Base-by-base conservation (phyloP, 35 echinoderm and acorn worm genomes). In the Heliocidaris erythrogramma region DNA sequence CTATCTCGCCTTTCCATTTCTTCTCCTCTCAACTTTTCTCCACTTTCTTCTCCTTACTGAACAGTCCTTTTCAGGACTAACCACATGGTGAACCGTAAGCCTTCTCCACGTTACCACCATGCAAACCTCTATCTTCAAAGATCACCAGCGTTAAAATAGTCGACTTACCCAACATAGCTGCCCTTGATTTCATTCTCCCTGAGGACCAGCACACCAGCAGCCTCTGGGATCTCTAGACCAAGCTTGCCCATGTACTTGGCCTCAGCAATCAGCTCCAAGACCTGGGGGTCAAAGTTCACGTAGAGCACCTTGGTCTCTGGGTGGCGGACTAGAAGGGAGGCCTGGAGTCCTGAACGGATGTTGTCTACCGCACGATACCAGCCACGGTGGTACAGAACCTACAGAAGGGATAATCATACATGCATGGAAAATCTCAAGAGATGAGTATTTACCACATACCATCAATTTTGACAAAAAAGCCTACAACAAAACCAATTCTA, bases 271-370 rank as follows among this genome's bases (percentile, higher is more conserved):
- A 99, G 94, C 94, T 99, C 98, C 94, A 99, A 88, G 53, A 99
- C 97, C 92, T 99, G 98, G 1, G 98, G 98, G 88, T 99, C 98
- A 97, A 99, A 99, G 96, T 99, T 99, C n/a, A 99, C 98, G 94
- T 97, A 99, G 29, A 99, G 94, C 49, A 97, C 96, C 95, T 99
- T 99, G 49, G 98, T 99, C 52, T 99, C 98, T 49, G 98, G 98
- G 50, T 99, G 98, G 29, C 98, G 94, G 30, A 99, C 97, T 49
- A 99, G 86, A 0, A 99, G 97, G 2, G 98, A 99, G 53, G 98
- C 96, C 59, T 99, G 96, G 5, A 99, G 95, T 49, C 98, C 98
- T 21, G 98, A 97, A 18, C 96, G 95, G 91, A 97, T 96, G 69
- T 97, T 97, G 65, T 99, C 98, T 8, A 99, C 98, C 30, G 98